Base-by-base conservation (phyloP, 2,888 invertebrate species). In the Mythimna albipuncta region DNA sequence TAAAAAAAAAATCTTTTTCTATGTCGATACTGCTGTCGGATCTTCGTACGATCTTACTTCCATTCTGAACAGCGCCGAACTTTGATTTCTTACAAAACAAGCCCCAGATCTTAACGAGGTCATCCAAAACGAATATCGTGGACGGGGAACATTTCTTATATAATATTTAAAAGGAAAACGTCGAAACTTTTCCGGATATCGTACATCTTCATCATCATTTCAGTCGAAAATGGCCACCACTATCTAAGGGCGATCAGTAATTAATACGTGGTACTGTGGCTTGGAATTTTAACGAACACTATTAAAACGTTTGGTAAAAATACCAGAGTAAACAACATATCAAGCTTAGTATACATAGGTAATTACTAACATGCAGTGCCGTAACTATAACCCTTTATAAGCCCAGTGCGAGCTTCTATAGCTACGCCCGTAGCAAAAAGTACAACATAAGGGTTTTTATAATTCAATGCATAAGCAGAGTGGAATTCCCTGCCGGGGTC, bases 141-240 rank as follows among this genome's bases (percentile, higher is more conserved):
- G 54, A 72, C 35, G 19, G n/a, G 38, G 50, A 72, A 72, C 75
- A 62, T 72, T 70, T n/a, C 6, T 68, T 65, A 54, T 65, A 72
- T 63, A 65, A 73, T 58, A 66, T 57, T 63, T 72, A 54, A 70
- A 74, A 75, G 75, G 82, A 72, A 72, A 70, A 50, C 35, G 59
- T 26, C 26, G 54, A 69, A 79, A 41, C 26, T 72, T 75, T 61
- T 47, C 54, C 57, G 41, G 57, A 2, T 47, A 72, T 75, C 52
- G 26, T 41, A 10, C 52, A 16, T 47, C 44, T 11, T 44, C 47
- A 44, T 44, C 44, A 47, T 47, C 13, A 47, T 47, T 47, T 47
- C 47, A 16, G 16, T 47, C 16, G 16, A 47, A 47, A 47, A 47
- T 5, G 16, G 47, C 19, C 16, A 47, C 47, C 16, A 2, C 47